Base-by-base conservation (phyloP, 2,113 vertebrate genomes). In the Ptychochromis oligacanthus region DNA sequence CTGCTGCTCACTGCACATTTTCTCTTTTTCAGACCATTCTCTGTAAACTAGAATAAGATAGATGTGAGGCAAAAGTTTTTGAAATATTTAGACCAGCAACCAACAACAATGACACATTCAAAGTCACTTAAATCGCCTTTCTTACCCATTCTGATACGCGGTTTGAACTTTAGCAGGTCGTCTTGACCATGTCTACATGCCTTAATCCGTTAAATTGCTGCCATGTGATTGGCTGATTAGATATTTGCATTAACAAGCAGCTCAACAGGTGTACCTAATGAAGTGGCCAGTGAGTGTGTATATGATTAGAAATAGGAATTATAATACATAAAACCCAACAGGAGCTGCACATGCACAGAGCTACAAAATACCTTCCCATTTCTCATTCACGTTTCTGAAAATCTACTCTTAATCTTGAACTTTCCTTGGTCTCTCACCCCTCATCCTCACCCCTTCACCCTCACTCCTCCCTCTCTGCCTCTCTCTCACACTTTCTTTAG, bases 401-500 rank as follows among this genome's bases (percentile, higher is more conserved):
- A 18, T 59, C 11, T 17, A 5, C 61, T 18, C 20, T 59, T 49
- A 26, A 75, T 77, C 49, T 43, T 52, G 20, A 49, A 7, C 52
- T 87, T 83, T 64, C 17, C 11, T 36, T 14, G 34, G 60, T 61
- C 26, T 75, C 34, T 77, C 55, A 72, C 22, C 3, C 75, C 82
- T 26, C n/a, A 14, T 60, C 40, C 28, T 78, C 49, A 43, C 62
- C 46, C 34, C 26, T 64, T 80, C 59, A 11, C 58, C 54, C 46
- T 36, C 65, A 18, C 24, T 28, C 28, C 59, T 40, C 26, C 22
- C n/a, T 15, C 40, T 10, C 28, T 14, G 72, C 34, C 54, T 40
- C 43, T 18, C n/a, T 79, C 61, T 67, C 26, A 74, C 61, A 54
- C 36, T 64, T 38, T 82, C 54, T 75, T 20, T 77, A 89, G 85